phyloP scores from a whole-genome alignment of 2,113 vertebrate species.

The Reinhardtius hippoglossoides region DNA sequence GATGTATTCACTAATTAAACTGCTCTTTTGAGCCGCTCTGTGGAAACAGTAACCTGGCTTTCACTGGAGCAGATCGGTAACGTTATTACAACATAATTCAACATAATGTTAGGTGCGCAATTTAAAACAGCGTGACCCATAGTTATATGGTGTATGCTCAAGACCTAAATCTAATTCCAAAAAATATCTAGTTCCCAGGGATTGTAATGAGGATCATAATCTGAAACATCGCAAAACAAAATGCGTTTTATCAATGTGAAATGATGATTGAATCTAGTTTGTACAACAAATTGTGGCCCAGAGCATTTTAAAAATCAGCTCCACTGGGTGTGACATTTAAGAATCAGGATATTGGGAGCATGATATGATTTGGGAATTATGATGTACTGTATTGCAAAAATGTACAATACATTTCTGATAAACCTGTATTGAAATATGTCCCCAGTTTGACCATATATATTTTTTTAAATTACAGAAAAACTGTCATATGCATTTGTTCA shows the following conservation, averaged over 20 bases:
- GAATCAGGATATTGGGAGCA: not conserved
- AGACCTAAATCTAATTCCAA: not conserved
- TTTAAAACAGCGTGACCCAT: too few species aligned
- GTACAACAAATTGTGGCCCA: not conserved
- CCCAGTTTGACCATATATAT: not conserved
- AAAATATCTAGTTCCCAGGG: not conserved
- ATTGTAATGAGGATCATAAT: not conserved
- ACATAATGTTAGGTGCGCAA: not conserved
- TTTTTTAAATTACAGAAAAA: not conserved
- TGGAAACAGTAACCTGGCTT: slow-evolving; percentile 26
- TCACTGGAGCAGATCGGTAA: not conserved
- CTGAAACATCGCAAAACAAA: not conserved
- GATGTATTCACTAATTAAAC: slow-evolving; percentile 57
- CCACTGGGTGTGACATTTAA: not conserved
- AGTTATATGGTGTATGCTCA: not conserved
- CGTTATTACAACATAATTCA: not conserved
- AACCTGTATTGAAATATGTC: not conserved
- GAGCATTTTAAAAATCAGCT: not conserved
- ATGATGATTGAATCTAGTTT: not conserved
- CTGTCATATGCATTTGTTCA: too few species aligned
- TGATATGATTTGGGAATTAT: not conserved
- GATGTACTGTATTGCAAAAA: not conserved
- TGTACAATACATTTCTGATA: not conserved
- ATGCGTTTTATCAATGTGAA: not conserved
- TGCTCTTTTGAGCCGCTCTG: slow-evolving; percentile 24